phyloP scores from a whole-genome alignment of 2,888 invertebrate genomes.

The Cyaniris semiargus region DNA sequence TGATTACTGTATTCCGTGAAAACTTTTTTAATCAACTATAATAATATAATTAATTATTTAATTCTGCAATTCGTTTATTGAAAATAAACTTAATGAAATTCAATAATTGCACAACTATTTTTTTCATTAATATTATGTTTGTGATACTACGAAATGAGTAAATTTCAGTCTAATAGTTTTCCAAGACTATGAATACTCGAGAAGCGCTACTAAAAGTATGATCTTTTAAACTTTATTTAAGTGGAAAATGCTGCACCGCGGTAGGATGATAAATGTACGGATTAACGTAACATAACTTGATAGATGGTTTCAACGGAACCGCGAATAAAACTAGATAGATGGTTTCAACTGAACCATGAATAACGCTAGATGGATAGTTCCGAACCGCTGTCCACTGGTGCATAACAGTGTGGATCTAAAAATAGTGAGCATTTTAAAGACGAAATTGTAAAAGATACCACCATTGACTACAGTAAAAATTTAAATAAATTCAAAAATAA shows the following conservation, averaged over 20 bases:
- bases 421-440: neutral
- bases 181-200: neutral
- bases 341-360: constrained; percentile 11
- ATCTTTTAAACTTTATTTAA: neutral
- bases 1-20: too few relatives aligned
- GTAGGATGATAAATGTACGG: neutral
- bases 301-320: constrained; percentile 6
- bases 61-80: too few relatives aligned
- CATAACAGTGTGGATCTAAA: neutral
- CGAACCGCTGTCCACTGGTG: neutral
- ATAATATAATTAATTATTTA: too few relatives aligned
- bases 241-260: neutral
- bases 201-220: neutral
- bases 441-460: neutral
- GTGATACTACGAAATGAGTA: neutral
- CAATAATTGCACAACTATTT: too few relatives aligned
- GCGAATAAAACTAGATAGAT: constrained; percentile 13
- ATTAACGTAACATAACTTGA: constrained; percentile 16
- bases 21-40: too few relatives aligned
- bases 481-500: too few relatives aligned
- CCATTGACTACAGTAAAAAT: too few relatives aligned
- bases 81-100: too few relatives aligned
- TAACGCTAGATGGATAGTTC: neutral
- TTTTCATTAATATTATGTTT: too few relatives aligned
- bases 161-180: neutral